Percentiles rank a stretch among this genome's conserved stretches.
Conservation (phyloP, 2,888 invertebrate genomes). For the Pilophorus perplexus region DNA sequence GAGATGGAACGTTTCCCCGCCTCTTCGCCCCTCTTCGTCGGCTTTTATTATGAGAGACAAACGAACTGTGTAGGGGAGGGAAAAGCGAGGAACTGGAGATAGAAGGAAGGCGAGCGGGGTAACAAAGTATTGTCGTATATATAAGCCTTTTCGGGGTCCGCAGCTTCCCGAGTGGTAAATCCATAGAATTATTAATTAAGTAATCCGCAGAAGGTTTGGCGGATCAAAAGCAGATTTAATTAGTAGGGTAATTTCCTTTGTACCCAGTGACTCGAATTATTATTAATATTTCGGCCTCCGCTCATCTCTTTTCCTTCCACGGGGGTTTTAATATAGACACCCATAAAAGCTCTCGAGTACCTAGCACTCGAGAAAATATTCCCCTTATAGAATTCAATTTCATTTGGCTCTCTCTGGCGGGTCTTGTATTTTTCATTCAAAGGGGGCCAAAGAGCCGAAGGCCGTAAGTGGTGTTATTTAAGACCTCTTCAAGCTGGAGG, state of each 20-base stretch:
- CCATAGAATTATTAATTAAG: slow-evolving; percentile 43
- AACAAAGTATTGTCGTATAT: slow-evolving; percentile 42
- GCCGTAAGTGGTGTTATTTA: slow-evolving; percentile 26
- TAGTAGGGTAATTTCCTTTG: slow-evolving; percentile 41
- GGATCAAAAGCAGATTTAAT: slow-evolving; percentile 43
- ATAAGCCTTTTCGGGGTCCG: slow-evolving; percentile 34
- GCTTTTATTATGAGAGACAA: slow-evolving; percentile 39
- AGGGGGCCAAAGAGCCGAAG: neutral
- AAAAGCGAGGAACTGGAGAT: neutral
- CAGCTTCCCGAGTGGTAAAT: slow-evolving; percentile 35
- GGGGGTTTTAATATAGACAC: slow-evolving; percentile 34
- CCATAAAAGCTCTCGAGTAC: slow-evolving; percentile 33
- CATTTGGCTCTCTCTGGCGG: neutral
- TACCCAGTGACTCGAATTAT: slow-evolving; percentile 41
- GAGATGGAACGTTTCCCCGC: slow-evolving; percentile 1
- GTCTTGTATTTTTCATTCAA: slow-evolving; percentile 26
- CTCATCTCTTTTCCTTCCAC: slow-evolving; percentile 33
- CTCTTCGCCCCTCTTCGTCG: neutral
- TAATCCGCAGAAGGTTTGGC: slow-evolving; percentile 43
- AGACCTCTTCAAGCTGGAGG: neutral
- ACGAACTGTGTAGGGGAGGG: slow-evolving; percentile 26
- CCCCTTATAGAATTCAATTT: slow-evolving; percentile 36
- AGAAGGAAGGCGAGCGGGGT: slow-evolving; percentile 14
- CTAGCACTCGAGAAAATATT: slow-evolving; percentile 31
- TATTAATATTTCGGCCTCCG: slow-evolving; percentile 39